phyloP scores from a whole-genome alignment of 2,113 vertebrate species.

The Crocuta crocuta region DNA sequence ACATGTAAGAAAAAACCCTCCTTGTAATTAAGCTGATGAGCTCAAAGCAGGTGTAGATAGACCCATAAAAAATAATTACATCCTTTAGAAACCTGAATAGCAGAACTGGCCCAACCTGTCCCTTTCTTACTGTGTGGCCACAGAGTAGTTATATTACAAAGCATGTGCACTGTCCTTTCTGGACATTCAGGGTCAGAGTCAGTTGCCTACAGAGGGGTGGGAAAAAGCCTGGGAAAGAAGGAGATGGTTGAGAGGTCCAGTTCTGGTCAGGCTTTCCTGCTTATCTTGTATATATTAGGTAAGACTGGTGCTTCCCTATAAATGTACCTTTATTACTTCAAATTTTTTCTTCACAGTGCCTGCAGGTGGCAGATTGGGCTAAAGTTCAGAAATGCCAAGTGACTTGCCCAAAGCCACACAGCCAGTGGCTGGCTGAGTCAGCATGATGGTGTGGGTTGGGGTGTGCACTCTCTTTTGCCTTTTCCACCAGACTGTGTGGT shows the following conservation, averaged over 20 bases:
- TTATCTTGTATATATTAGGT: not conserved
- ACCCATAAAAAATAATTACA: not conserved
- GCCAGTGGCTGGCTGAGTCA: not conserved
- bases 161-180: not conserved
- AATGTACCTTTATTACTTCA: not conserved
- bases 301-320: not conserved
- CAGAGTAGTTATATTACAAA: not conserved
- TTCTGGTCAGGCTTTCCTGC: not conserved
- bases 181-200: not conserved
- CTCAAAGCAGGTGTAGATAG: not conserved
- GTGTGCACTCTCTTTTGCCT: not conserved
- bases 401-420: not conserved
- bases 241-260: not conserved
- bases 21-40: not conserved
- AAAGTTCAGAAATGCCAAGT: not conserved
- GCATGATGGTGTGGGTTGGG: not conserved
- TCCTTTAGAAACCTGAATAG: not conserved
- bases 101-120: not conserved
- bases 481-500: not conserved
- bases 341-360: not conserved
- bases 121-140: not conserved
- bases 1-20: not conserved
- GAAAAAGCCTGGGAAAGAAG: not conserved
- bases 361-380: not conserved
- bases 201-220: not conserved